Evolutionary conservation across 2,113 vertebrate genomes (phyloP).

Genomic region (Sander vitreus): DNA sequence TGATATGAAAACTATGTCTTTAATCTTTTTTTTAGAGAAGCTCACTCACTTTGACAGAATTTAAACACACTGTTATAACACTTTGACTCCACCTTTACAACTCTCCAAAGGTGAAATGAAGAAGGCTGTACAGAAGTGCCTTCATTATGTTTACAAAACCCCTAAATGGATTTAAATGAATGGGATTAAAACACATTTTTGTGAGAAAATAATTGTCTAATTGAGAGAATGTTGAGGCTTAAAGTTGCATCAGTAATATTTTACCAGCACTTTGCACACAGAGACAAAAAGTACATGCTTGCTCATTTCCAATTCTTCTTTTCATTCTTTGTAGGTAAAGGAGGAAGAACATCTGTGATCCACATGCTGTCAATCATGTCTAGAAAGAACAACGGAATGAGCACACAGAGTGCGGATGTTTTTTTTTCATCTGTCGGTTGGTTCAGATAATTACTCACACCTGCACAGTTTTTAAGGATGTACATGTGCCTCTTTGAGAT

Average conservation of each 20-base stretch:
- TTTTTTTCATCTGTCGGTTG: not conserved
- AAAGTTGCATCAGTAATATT: not conserved
- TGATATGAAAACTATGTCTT: slow-evolving; percentile 5
- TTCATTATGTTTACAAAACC: not conserved
- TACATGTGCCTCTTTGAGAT: slow-evolving; percentile 5
- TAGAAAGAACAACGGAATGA: not conserved
- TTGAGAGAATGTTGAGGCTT: not conserved
- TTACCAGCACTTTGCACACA: not conserved
- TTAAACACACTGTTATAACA: not conserved
- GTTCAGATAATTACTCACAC: slow-evolving; percentile 19
- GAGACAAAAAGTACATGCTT: not conserved
- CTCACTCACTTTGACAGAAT: not conserved
- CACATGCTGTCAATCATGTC: slow-evolving; percentile 10
- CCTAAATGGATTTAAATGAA: not conserved
- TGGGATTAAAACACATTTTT: not conserved
- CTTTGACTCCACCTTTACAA: not conserved
- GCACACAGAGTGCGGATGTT: not conserved
- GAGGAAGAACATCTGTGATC: not conserved
- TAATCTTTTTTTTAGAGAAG: not conserved
- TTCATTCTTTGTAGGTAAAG: not conserved
- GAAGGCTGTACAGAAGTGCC: not conserved
- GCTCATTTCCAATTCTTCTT: not conserved
- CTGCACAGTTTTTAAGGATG: slow-evolving; percentile 20
- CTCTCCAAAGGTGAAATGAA: not conserved
- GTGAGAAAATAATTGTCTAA: not conserved